A percentile compares a stretch with the other conserved stretches of the same genome.
Evolutionary conservation across 2,888 invertebrate genomes (phyloP).

Genomic region (Synergus itoensis): DNA sequence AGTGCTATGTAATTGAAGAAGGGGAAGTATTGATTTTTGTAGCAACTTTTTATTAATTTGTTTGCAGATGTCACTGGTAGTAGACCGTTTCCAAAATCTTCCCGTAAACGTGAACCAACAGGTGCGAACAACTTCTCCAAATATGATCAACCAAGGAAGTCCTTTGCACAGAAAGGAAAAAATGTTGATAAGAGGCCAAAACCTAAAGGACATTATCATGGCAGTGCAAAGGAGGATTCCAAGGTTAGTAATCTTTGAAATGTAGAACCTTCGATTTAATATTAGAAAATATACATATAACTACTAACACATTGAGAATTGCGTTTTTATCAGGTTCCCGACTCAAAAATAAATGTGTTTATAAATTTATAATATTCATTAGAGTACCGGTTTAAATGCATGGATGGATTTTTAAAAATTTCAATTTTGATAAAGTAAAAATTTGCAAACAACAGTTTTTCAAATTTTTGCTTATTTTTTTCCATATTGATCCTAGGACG

Average conservation of each 20-base stretch:
- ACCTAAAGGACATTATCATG: constrained; percentile 82
- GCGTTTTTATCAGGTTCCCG: not conserved
- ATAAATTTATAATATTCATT: not conserved
- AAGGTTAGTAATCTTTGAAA: constrained; percentile 75
- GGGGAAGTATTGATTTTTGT: not conserved
- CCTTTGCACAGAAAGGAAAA: constrained; percentile 84
- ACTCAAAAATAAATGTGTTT: not conserved
- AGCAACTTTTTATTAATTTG: constrained; percentile 4
- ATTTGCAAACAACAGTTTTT: too few relatives aligned
- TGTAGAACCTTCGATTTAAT: constrained; percentile 21
- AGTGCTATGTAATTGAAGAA: not conserved
- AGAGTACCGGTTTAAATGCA: not conserved
- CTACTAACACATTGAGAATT: not conserved
- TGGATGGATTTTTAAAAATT: too few relatives aligned
- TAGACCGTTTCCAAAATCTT: constrained; percentile 76
- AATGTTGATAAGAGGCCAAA: constrained; percentile 86
- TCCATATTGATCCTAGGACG: too few relatives aligned
- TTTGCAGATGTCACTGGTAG: constrained; percentile 70
- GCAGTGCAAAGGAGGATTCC: constrained; percentile 86
- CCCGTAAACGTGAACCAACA: constrained; percentile 83
- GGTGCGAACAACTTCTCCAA: constrained; percentile 80
- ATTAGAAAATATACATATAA: constrained; percentile 19
- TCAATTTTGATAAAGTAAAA: too few relatives aligned
- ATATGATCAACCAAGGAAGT: constrained; percentile 85
- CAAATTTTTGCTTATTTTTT: too few relatives aligned